Evolutionary conservation across 2,113 vertebrate species (phyloP).

Genomic region (Nymphicus hollandicus): DNA sequence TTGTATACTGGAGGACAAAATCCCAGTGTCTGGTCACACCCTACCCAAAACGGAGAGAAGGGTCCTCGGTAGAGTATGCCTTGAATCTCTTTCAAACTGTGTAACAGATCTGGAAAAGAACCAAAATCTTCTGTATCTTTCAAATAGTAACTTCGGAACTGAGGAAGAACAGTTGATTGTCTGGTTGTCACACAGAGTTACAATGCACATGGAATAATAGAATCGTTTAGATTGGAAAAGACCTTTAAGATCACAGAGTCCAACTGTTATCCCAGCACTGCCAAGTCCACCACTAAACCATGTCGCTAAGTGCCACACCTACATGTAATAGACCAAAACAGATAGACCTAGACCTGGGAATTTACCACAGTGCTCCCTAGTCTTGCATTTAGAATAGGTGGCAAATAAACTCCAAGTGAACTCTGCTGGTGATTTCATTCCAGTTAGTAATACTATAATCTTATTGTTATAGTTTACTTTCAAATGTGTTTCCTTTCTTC

Average conservation of each 20-base stretch:
- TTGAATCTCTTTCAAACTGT: not conserved
- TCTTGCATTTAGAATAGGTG: not conserved
- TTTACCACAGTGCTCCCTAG: fast-evolving
- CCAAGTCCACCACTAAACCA: not conserved
- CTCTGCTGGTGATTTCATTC: not conserved
- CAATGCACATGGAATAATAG: not conserved
- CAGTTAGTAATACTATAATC: not conserved
- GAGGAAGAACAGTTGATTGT: not conserved
- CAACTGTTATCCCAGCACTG: not conserved
- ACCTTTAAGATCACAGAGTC: not conserved
- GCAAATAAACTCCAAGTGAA: not conserved
- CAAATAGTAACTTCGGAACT: not conserved
- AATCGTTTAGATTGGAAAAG: not conserved
- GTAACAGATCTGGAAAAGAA: not conserved
- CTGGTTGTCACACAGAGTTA: not conserved
- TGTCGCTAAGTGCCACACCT: no score
- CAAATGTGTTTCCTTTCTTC: not conserved
- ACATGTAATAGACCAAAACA: fast-evolving
- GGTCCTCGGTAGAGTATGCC: fast-evolving
- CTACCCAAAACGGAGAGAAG: not conserved
- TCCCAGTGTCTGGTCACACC: not conserved
- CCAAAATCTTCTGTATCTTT: not conserved
- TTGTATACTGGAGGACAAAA: not conserved
- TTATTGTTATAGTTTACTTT: not conserved
- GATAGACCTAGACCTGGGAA: no score